Conservation (phyloP, 2,888 invertebrate genomes). For the Branchipolynoe longqiensis region DNA sequence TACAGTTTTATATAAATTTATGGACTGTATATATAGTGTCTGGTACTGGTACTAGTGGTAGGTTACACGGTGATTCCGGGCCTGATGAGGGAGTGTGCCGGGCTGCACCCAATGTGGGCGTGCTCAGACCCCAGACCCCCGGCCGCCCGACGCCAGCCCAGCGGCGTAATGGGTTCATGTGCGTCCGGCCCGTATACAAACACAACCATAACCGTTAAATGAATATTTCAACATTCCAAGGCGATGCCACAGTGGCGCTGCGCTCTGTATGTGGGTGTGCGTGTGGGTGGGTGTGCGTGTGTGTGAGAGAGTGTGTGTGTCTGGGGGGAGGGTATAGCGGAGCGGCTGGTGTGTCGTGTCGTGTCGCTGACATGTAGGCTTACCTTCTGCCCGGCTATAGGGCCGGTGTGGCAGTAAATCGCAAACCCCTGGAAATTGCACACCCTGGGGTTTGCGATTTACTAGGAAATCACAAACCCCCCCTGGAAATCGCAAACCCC, state of each 20-base stretch:
- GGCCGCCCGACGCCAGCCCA: conserved; percentile 22
- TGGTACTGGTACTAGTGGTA: not conserved
- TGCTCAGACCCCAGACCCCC: not conserved
- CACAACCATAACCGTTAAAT: conserved; percentile 27
- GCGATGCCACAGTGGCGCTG: not conserved
- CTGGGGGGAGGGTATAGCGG: no score
- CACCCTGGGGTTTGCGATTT: no score
- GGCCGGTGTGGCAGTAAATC: no score
- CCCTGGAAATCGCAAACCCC: no score
- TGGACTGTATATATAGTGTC: no score
- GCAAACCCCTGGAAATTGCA: no score
- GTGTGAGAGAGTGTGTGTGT: not conserved
- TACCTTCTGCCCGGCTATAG: no score
- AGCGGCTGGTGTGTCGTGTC: no score
- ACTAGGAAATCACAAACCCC: no score
- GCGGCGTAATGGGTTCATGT: conserved; percentile 37
- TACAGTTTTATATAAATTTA: no score
- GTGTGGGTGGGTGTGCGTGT: no score
- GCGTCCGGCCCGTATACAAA: conserved; percentile 31
- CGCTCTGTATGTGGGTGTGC: not conserved
- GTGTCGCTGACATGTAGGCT: no score
- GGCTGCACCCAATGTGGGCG: not conserved
- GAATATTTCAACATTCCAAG: conserved; percentile 49
- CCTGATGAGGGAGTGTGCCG: conserved; percentile 18
- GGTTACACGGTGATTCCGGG: not conserved